Evolutionary conservation across 2,113 vertebrate genomes (phyloP).

Genomic region (Prinia subflava): DNA sequence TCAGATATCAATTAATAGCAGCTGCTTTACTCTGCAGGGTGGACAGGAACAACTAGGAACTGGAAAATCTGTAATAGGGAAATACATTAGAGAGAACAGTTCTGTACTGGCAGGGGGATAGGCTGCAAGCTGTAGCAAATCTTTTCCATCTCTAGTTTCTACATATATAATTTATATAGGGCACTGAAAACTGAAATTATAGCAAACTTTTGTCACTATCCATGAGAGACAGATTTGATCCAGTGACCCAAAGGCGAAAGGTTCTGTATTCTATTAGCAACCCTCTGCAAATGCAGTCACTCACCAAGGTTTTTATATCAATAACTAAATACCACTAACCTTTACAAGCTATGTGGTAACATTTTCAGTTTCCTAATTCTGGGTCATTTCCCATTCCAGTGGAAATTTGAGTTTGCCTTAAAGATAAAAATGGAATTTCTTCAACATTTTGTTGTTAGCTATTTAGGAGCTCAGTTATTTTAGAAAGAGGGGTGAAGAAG

Average conservation of each 20-base stretch:
- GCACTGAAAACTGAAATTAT: not conserved
- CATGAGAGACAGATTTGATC: conserved; percentile 27
- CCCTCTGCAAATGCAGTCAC: not conserved
- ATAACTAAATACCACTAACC: not conserved
- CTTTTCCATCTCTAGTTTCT: not conserved
- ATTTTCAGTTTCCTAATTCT: not conserved
- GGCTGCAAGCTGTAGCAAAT: not conserved
- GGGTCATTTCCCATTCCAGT: not conserved
- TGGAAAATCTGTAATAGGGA: not conserved
- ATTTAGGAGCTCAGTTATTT: not conserved
- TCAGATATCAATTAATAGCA: not conserved
- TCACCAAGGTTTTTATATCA: not conserved
- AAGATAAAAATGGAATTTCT: not conserved
- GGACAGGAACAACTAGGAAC: not conserved
- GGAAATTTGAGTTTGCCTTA: not conserved
- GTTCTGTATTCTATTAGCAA: conserved; percentile 8
- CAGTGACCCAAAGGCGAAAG: conserved; percentile 21
- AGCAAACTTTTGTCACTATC: not conserved
- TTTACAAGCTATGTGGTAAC: not conserved
- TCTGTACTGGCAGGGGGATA: not conserved
- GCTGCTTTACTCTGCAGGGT: not conserved
- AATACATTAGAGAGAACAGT: not conserved
- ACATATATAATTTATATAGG: not conserved
- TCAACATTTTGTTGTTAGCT: not conserved
- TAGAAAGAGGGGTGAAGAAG: not conserved